Base-by-base conservation (phyloP, 1,140 invertebrate genomes). In the Colletes gigas region DNA sequence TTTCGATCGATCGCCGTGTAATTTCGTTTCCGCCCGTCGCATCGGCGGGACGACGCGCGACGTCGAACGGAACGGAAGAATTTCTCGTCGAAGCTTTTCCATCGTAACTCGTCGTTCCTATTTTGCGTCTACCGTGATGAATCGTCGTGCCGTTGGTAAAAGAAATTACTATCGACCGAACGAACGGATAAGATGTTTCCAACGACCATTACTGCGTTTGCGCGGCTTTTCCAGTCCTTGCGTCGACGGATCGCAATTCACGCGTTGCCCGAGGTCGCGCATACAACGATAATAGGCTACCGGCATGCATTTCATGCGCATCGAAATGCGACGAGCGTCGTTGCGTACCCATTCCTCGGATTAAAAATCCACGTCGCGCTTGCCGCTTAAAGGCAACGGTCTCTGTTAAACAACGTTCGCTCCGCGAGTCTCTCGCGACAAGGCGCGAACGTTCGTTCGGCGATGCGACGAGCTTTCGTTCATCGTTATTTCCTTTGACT, bases 401-500 rank as follows among this genome's bases (percentile, higher is more conserved):
- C 30, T 30, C 2, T 30, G 30, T 30, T 30, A 30, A 30, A 30
- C 2, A 30, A 30, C 30, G 30, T 30, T 30, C 30, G 30, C 30
- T 30, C 30, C 30, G 30, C 30, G 30, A 30, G 30, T 30, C 30
- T 30, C 30, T 30, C 30, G 30, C 30, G 30, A 30, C 30, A 30
- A 30, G 30, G 30, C 30, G 30, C 30, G 30, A 30, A 10, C 9
- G 66, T 19, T 65, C 69, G 50, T 19, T 54, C 39, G n/a, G n/a
- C n/a, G n/a, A n/a, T n/a, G n/a, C n/a, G n/a, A n/a, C n/a, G n/a
- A n/a, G n/a, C 30, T 30, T 30, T 6, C 63, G 19, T 55, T 12
- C 9, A 19, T 73, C 70, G 70, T 79, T 47, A 73, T 73, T 79
- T 15, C 70, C 52, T 79, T 79, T 7, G 69, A 73, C 60, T 17